Percentiles rank a stretch among this genome's conserved stretches.
Evolutionary conservation across 2,113 vertebrate species (phyloP).

Genomic region (Macquaria ambigua): DNA sequence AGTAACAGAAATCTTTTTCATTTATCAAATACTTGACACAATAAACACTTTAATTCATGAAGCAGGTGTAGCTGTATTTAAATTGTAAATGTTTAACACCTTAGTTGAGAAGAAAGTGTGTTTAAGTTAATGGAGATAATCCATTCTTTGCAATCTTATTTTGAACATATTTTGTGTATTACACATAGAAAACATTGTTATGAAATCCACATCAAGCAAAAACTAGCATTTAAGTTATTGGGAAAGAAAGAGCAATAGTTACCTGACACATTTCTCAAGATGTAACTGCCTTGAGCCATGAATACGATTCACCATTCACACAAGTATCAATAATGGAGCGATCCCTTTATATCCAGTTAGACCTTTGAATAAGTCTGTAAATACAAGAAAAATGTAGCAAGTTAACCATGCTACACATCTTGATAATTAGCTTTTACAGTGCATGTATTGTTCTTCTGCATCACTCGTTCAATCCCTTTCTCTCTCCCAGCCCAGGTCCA

Average conservation of each 20-base stretch:
- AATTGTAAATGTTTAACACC: neutral
- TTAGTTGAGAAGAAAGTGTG: neutral
- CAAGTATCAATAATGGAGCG: neutral
- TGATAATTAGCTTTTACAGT: neutral
- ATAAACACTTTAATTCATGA: neutral
- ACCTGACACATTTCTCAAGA: slow-evolving; percentile 67
- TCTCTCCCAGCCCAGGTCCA: slow-evolving; percentile 1
- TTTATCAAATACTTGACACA: slow-evolving; percentile 8
- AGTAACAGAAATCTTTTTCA: neutral
- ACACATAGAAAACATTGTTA: slow-evolving; percentile 3
- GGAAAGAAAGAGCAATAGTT: slow-evolving; percentile 36
- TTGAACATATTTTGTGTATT: neutral
- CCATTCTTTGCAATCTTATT: neutral
- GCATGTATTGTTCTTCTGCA: slow-evolving; percentile 1
- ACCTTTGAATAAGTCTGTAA: slow-evolving; percentile 10
- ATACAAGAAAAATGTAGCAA: slow-evolving; percentile 15
- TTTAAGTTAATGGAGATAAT: neutral
- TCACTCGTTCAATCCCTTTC: slow-evolving; percentile 9
- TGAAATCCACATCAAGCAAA: neutral
- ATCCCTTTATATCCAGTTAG: slow-evolving; percentile 29
- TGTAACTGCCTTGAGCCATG: slow-evolving; percentile 63
- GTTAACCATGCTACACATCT: slow-evolving; percentile 2
- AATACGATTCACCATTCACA: slow-evolving; percentile 3
- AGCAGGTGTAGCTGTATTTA: slow-evolving; percentile 6
- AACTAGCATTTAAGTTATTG: neutral